Evolutionary conservation across 2,888 invertebrate genomes (phyloP), one percentile per base, ranked within the genome.

Genomic region (Melolontha melolontha): DNA sequence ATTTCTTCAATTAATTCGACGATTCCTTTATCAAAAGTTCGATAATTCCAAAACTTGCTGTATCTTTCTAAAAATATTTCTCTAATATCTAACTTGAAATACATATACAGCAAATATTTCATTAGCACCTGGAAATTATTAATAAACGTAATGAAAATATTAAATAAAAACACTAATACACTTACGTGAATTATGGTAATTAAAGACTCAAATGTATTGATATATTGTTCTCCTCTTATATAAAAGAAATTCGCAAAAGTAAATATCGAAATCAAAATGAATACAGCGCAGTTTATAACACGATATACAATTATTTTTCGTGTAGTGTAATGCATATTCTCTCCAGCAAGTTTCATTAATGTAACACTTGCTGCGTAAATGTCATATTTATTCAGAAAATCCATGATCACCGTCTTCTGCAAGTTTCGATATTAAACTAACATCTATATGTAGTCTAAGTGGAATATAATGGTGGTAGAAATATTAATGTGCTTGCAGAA

Each of bases 51-150:
- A 47, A 16, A 47, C 5, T 34, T 34, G 34, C 10, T 34, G 6
- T 8, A 5, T 10, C 34, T 2, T 10, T 34, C 34, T 1, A 34
- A 6, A 10, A 52, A n/a, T n/a, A 52, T 52, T 6, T n/a, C 5
- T 11, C 29, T 29, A 4, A 52, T 12, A n/a, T 29, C 51, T 52
- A 1, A 10, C 27, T 52, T 52, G 29, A 12, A 11, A 6, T 52
- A 52, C 29, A 52, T 52, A 14, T 27, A 52, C 5, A 29, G 7
- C 14, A 52, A n/a, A 14, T 52, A 52, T 29, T 52, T 52, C 2
- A 52, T 12, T 11, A 52, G 12, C 1, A 52, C 34, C 51, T 52
- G 51, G 2, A 29, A 52, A n/a, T 8, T 10, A 34, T 34, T 34
- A 8, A 10, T 2, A 34, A 34, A 34, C 6, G 7, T 1, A 34